Percentiles rank a stretch among this genome's conserved stretches.
Conservation (phyloP, 2,113 vertebrate species). For the Anoplopoma fimbria region DNA sequence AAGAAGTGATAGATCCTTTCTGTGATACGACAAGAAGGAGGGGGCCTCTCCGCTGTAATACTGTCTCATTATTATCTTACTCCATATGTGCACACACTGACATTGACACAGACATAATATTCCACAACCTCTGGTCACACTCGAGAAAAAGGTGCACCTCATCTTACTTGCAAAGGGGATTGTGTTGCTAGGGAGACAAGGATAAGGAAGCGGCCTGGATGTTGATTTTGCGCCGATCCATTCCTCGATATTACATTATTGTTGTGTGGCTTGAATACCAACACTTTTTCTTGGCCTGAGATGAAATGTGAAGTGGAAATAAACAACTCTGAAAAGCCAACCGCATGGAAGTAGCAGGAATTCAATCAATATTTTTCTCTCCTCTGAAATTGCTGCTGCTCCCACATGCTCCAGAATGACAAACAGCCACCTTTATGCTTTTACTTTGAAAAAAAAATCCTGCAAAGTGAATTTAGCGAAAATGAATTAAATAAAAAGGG, state of each 20-base stretch:
- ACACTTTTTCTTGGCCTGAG: slow-evolving; percentile 21
- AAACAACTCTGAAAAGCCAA: slow-evolving; percentile 60
- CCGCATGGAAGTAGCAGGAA: slow-evolving; percentile 52
- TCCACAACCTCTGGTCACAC: slow-evolving; percentile 46
- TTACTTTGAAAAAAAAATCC: slow-evolving; percentile 29
- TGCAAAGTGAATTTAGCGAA: slow-evolving; percentile 8
- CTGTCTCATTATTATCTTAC: slow-evolving; percentile 21
- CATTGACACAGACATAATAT: slow-evolving; percentile 37
- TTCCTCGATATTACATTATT: slow-evolving; percentile 64
- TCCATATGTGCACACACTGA: slow-evolving; percentile 5
- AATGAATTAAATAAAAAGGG: slow-evolving; percentile 18
- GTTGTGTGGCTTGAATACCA: slow-evolving; percentile 63
- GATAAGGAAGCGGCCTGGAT: slow-evolving; percentile 53
- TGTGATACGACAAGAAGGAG: background rate
- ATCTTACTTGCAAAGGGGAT: slow-evolving; percentile 70
- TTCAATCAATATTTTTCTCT: slow-evolving; percentile 39
- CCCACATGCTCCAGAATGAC: slow-evolving; percentile 28
- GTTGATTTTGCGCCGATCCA: slow-evolving; percentile 70
- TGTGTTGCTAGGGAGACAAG: slow-evolving; percentile 81
- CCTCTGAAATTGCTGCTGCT: slow-evolving; percentile 42
- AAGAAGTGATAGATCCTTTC: background rate
- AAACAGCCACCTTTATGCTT: slow-evolving; percentile 46
- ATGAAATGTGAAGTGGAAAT: slow-evolving; percentile 50
- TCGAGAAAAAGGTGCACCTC: slow-evolving; percentile 61
- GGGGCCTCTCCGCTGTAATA: background rate